Base-by-base conservation (phyloP, 2,797 vertebrate genomes). In the Emys orbicularis region DNA sequence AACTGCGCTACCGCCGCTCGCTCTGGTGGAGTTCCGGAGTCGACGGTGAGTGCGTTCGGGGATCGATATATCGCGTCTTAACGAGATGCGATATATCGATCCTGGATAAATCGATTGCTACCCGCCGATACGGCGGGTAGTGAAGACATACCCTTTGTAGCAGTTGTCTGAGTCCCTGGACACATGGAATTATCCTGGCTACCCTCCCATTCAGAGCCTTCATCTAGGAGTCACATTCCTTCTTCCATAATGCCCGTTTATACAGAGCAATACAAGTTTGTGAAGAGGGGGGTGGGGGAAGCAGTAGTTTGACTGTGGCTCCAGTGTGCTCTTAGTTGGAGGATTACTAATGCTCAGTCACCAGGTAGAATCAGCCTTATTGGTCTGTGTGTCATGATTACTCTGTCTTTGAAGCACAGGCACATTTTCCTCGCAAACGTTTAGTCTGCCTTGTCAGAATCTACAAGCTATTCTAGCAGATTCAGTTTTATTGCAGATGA, bases 261-360 rank as follows among this genome's bases (percentile, higher is more conserved):
- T 15, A 25, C 16, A 29, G 83, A n/a, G 23, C 18, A 12, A 15
- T 91, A 6, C 13, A 3, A 57, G 41, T 21, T 41, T 29, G 47
- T 65, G 49, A 19, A 34, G 16, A 19, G 41, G 10, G 8, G 19
- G n/a, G 9, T 12, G 10, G 3, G 10, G 10, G 16, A 52, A 41
- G 54, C 13, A 10, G n/a, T 79, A 68, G 13, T 5, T 76, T 61
- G 44, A 86, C 47, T 2, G 25, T 37, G 76, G 65, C 27, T 50
- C n/a, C 1, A 1, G 50, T 44, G 1, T 1, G 2, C 5, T 1
- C 0, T 2, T 8, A 80, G 85, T 29, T 2, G 53, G 57, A 72
- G 49, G 31, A 53, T 52, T 61, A n/a, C 57, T 84, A 72, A 2
- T 6, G 4, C 0, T 5, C 1, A 0, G 23, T 81, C 4, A 0